Conservation (phyloP, 2,797 vertebrate species). For the Heteromormyrus szaboi region DNA sequence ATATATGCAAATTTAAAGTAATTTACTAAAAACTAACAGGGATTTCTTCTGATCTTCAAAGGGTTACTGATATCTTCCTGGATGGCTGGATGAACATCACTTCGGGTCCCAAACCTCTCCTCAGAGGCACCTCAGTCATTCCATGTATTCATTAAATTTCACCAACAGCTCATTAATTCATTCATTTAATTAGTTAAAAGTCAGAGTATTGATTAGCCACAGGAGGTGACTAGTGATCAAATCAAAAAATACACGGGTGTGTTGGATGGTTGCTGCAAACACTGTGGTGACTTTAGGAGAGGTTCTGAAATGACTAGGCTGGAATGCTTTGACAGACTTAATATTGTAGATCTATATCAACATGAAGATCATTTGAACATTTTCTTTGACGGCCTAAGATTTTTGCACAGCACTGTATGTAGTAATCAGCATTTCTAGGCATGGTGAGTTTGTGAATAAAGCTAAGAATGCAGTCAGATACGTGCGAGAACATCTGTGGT, state of each 20-base stretch:
- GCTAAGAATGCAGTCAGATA: background rate
- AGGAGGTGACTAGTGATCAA: background rate
- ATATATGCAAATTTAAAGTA: background rate
- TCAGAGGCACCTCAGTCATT: background rate
- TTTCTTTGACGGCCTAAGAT: background rate
- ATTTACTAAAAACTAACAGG: background rate
- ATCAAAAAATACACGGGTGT: background rate
- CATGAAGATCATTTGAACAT: background rate
- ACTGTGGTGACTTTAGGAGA: background rate
- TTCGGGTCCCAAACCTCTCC: background rate
- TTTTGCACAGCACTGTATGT: background rate
- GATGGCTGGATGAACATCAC: background rate
- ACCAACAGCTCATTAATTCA: background rate
- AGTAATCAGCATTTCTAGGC: background rate
- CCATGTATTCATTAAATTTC: background rate
- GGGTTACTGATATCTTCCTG: background rate
- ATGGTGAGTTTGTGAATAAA: background rate
- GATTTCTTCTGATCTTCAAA: background rate
- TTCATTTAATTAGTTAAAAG: background rate
- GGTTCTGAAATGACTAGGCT: background rate
- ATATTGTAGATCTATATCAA: background rate
- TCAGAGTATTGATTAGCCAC: background rate
- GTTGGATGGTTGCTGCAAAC: background rate
- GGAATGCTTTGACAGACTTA: background rate
- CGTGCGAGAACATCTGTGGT: background rate